Conservation (phyloP, 2,888 invertebrate genomes). For the Drosophila suboccidentalis region DNA sequence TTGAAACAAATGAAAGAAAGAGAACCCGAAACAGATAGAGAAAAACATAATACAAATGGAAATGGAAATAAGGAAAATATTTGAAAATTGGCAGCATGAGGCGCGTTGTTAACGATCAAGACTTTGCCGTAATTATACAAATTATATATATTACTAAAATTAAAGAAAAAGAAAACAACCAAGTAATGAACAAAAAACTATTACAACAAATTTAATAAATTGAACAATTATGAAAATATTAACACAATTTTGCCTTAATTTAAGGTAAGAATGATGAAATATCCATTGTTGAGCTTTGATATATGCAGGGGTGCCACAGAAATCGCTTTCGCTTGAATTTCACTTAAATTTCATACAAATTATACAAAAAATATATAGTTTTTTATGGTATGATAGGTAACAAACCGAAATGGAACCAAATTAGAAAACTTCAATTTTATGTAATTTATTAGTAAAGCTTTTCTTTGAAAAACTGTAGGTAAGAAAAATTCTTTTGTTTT, state of each 20-base stretch:
- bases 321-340: too few species aligned
- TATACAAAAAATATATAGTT: not conserved
- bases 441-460: not conserved
- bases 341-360: too few species aligned
- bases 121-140: constrained; percentile 60
- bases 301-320: too few species aligned
- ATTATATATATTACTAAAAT: constrained; percentile 23
- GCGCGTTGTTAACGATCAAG: constrained; percentile 61
- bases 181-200: constrained; percentile 45
- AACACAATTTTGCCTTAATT: constrained; percentile 11
- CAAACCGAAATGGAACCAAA: not conserved
- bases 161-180: constrained; percentile 17
- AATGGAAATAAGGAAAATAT: constrained; percentile 13
- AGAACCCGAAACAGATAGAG: constrained; percentile 8
- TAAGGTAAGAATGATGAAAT: not conserved
- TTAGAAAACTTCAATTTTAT: not conserved
- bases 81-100: constrained; percentile 35
- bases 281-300: not conserved
- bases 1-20: constrained; percentile 23
- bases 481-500: not conserved
- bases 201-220: constrained; percentile 56
- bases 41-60: constrained; percentile 11
- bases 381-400: not conserved
- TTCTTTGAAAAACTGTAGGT: too few species aligned
- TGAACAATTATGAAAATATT: constrained; percentile 56